Evolutionary conservation across 2,113 vertebrate species (phyloP).

Genomic region (Tetrax tetrax): DNA sequence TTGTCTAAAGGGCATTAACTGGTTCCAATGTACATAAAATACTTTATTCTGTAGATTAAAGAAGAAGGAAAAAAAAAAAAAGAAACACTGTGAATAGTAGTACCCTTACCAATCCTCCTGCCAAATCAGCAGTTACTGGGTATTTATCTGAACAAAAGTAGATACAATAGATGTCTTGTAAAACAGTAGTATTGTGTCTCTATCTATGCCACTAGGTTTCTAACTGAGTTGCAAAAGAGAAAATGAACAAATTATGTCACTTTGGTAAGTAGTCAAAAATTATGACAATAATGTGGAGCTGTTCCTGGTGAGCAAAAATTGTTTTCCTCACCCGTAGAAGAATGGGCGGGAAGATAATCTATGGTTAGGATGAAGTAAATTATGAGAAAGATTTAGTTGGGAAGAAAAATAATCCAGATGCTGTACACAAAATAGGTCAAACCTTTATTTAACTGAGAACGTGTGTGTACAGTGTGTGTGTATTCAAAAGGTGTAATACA

Average conservation of each 20-base stretch:
- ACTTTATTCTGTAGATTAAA: slow-evolving; percentile 80
- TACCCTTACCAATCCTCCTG: slow-evolving; percentile 74
- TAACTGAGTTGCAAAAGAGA: slow-evolving; percentile 83
- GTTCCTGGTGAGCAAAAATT: slow-evolving; percentile 15
- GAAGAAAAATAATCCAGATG: neutral
- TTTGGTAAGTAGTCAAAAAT: slow-evolving; percentile 71
- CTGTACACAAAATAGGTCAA: neutral
- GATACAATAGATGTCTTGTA: slow-evolving; percentile 79
- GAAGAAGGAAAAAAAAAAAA: slow-evolving; percentile 30
- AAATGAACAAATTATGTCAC: slow-evolving; percentile 80
- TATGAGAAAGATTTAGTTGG: neutral
- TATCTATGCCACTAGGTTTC: slow-evolving; percentile 83
- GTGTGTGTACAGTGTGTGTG: neutral
- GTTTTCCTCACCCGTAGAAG: neutral
- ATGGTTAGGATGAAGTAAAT: neutral
- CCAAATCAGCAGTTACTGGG: slow-evolving; percentile 80
- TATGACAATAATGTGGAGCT: neutral
- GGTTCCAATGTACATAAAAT: slow-evolving; percentile 79
- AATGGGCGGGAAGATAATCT: neutral
- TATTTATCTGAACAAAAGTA: slow-evolving; percentile 79
- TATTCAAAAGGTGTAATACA: neutral
- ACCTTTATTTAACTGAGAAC: neutral
- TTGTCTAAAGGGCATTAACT: slow-evolving; percentile 84
- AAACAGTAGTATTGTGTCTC: slow-evolving; percentile 83
- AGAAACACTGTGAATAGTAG: slow-evolving; percentile 84